Percentiles rank a stretch among this genome's conserved stretches.
Conservation (phyloP, 2,797 vertebrate genomes). For the Urosaurus nigricauda region DNA sequence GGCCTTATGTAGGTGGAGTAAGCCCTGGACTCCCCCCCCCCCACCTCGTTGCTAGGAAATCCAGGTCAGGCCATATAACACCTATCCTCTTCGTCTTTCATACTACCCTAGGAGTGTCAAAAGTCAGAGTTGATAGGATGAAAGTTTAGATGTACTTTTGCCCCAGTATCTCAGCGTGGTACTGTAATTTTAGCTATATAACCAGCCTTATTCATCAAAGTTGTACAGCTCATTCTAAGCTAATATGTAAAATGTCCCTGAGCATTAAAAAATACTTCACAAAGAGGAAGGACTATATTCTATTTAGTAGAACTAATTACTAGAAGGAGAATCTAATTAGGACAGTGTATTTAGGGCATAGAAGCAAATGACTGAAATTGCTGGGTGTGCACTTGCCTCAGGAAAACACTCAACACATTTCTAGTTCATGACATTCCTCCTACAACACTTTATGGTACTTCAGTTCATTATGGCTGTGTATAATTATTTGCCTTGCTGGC, state of each 20-base stretch:
- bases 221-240: slow-evolving; percentile 31
- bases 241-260: slow-evolving; percentile 51
- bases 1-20: no score
- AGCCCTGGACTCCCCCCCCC: no score
- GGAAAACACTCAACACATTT: slow-evolving; percentile 43
- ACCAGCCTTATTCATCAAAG: slow-evolving; percentile 23
- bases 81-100: not conserved
- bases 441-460: slow-evolving; percentile 2
- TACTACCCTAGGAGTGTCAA: not conserved
- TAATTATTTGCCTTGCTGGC: slow-evolving; percentile 34
- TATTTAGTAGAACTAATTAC: slow-evolving; percentile 70
- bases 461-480: slow-evolving; percentile 26
- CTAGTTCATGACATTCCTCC: not conserved
- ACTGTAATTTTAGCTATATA: slow-evolving; percentile 13
- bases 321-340: slow-evolving; percentile 68
- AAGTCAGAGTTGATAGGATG: slow-evolving; percentile 14
- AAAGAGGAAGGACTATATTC: slow-evolving; percentile 45
- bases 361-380: slow-evolving; percentile 52
- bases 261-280: slow-evolving; percentile 49
- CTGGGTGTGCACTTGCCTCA: slow-evolving; percentile 34
- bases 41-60: no score
- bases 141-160: slow-evolving; percentile 25
- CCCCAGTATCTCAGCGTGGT: not conserved
- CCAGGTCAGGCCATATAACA: no score
- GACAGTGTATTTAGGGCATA: slow-evolving; percentile 49